A percentile compares a stretch with the other conserved stretches of the same genome.
Evolutionary conservation across 92 coral and sea anemone genomes (phyloP).

Genomic region (Umimayanthus chanpuru): DNA sequence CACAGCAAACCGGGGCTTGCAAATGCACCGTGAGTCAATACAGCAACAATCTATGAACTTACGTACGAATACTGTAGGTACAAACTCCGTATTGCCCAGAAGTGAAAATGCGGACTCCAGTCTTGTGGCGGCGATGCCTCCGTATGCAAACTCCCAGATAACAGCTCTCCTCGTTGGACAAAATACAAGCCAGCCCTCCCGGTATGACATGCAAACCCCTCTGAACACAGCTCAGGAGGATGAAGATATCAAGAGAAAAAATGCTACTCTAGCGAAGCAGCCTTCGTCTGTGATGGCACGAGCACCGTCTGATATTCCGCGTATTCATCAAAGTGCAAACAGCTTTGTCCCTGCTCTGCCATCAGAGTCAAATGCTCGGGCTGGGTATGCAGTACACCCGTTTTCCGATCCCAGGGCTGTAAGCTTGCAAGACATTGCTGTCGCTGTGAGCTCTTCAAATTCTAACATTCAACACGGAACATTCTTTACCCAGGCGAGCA

Average conservation of each 20-base stretch:
- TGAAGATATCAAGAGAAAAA: background rate
- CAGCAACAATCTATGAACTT: background rate
- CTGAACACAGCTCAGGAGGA: background rate
- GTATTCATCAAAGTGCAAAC: background rate
- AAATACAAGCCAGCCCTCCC: background rate
- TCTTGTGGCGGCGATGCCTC: background rate
- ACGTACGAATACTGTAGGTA: background rate
- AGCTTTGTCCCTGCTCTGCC: background rate
- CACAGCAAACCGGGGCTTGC: background rate
- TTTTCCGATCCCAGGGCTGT: background rate
- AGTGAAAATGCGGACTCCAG: background rate
- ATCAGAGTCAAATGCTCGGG: background rate
- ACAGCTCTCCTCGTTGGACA: background rate
- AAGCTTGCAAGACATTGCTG: background rate
- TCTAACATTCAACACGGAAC: background rate
- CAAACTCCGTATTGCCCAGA: background rate
- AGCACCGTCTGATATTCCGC: background rate
- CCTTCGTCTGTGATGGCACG: background rate
- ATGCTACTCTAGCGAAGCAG: background rate
- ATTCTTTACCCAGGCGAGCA: constrained; percentile 1
- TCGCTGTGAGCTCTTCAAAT: background rate
- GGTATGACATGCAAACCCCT: constrained; percentile 11
- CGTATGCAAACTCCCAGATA: constrained; percentile 2
- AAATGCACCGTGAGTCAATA: background rate
- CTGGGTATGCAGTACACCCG: background rate